Conservation (phyloP, 1,140 invertebrate species). For the Macrosteles quadrilineatus region DNA sequence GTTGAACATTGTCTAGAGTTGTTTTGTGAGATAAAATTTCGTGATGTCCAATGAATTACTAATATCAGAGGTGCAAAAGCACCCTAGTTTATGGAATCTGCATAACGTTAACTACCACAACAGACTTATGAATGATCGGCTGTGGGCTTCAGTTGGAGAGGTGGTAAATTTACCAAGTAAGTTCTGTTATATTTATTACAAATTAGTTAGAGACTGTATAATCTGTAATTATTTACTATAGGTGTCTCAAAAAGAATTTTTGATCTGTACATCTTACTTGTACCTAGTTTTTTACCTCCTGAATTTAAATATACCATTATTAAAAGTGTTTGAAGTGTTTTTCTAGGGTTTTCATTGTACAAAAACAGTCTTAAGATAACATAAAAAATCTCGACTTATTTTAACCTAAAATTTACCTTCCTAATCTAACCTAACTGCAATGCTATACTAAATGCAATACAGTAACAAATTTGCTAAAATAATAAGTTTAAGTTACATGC, state of each 20-base stretch:
- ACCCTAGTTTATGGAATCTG: background rate
- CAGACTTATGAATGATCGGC: background rate
- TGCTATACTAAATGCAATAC: background rate
- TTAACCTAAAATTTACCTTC: background rate
- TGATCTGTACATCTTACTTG: background rate
- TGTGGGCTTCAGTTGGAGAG: background rate
- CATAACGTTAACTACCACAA: background rate
- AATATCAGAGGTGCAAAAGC: background rate
- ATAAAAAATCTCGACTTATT: background rate
- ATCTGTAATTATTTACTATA: background rate
- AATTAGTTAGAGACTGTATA: background rate
- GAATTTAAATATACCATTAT: no score
- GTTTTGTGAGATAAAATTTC: no score
- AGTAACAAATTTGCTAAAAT: background rate
- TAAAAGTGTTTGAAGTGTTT: no score
- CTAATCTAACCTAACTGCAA: background rate
- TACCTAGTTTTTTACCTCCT: no score
- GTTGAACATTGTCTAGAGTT: no score
- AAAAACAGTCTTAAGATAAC: no score
- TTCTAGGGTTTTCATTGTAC: no score
- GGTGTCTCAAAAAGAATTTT: background rate
- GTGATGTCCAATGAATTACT: background rate
- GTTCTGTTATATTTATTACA: background rate
- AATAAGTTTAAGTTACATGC: background rate
- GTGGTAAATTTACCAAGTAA: background rate